phyloP scores from a whole-genome alignment of 2,113 vertebrate genomes.

The Pachycephala philippinensis region DNA sequence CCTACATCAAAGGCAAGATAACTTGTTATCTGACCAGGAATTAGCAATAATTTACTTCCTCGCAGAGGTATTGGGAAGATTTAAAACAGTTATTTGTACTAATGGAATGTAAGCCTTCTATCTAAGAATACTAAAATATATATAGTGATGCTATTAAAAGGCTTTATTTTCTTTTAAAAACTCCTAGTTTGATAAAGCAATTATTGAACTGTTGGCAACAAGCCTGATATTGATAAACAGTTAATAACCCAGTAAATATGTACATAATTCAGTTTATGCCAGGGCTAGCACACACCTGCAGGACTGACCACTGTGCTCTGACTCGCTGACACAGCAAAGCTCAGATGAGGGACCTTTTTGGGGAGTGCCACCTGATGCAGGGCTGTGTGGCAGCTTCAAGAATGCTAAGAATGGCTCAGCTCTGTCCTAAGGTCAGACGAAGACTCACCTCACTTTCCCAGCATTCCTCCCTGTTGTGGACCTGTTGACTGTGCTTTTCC shows the following conservation, averaged over 20 bases:
- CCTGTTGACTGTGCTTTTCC: not conserved
- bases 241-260: not conserved
- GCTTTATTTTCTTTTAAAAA: not conserved
- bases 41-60: not conserved
- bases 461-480: not conserved
- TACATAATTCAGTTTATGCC: not conserved
- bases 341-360: not conserved
- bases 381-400: not conserved
- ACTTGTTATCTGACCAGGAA: not conserved
- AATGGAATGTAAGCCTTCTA: not conserved
- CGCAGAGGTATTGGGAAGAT: not conserved
- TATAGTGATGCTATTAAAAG: not conserved
- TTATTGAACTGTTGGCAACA: not conserved
- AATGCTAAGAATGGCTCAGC: not conserved
- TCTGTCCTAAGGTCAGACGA: not conserved
- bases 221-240: not conserved
- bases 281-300: not conserved
- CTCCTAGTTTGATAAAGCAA: not conserved
- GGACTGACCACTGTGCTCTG: not conserved
- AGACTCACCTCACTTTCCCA: not conserved
- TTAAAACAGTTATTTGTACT: not conserved
- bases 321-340: not conserved
- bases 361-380: not conserved
- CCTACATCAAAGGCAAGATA: not conserved
- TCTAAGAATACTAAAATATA: not conserved